Percentiles rank a stretch among this genome's conserved stretches.
These are phyloP conservation scores for Sebastes trivittatus DNA, from an alignment of 2,797 vertebrate genomes.

Conservation along the genomic window DNA sequence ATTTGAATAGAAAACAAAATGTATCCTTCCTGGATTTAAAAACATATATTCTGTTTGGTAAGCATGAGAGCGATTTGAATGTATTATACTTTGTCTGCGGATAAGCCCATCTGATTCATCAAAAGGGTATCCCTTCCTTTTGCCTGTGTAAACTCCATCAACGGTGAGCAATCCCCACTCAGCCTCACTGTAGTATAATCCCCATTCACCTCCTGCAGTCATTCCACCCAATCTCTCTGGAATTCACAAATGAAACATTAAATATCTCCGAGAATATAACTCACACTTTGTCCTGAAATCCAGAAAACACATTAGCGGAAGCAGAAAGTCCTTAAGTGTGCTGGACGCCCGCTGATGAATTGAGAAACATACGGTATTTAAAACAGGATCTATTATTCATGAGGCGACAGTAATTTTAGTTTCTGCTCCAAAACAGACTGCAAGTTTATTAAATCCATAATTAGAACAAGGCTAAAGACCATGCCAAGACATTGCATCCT, in stretches of 20 bases:
- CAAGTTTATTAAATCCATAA: conserved; percentile 51
- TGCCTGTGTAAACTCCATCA: conserved; percentile 48
- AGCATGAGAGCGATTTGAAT: conserved; percentile 57
- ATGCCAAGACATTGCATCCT: conserved; percentile 35
- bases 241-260: conserved; percentile 24
- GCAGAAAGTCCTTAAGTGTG: conserved; percentile 21
- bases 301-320: conserved; percentile 17
- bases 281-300: conserved; percentile 12
- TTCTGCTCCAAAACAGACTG: conserved; percentile 33
- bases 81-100: conserved; percentile 38
- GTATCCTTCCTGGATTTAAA: conserved; percentile 44
- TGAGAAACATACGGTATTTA: conserved; percentile 26
- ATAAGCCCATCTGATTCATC: conserved; percentile 63
- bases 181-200: conserved; percentile 38
- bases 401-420: conserved; percentile 23
- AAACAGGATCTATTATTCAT: conserved; percentile 46
- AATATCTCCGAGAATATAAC: not conserved
- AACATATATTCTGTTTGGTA: conserved; percentile 59
- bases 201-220: conserved; percentile 32
- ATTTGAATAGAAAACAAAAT: conserved; percentile 47
- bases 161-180: conserved; percentile 16
- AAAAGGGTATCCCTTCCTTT: conserved; percentile 49
- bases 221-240: conserved; percentile 11
- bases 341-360: conserved; percentile 12
- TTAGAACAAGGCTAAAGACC: conserved; percentile 29